Evolutionary conservation across 2,797 vertebrate species (phyloP).

Genomic region (Enteromius mattozi): DNA sequence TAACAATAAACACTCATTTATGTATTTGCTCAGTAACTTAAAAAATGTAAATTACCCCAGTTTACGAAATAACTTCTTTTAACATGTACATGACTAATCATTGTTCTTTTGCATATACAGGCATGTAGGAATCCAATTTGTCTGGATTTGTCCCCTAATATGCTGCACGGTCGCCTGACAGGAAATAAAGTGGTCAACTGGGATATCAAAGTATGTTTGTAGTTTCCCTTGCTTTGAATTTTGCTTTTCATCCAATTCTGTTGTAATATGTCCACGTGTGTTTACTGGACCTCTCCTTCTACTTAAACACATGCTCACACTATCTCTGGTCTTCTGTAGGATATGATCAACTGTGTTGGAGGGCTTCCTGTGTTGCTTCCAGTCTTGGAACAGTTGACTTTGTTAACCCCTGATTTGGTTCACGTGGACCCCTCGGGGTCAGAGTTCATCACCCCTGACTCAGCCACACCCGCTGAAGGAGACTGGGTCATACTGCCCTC

Average conservation of each 20-base stretch:
- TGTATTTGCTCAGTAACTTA: not conserved
- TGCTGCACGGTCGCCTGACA: slow-evolving; percentile 93
- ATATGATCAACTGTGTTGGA: slow-evolving; percentile 94
- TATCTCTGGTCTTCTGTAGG: slow-evolving; percentile 72
- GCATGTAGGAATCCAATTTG: slow-evolving; percentile 95
- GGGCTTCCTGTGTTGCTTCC: slow-evolving; percentile 91
- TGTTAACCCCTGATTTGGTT: slow-evolving; percentile 74
- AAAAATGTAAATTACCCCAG: not conserved
- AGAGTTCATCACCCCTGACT: slow-evolving; percentile 81
- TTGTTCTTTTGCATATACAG: slow-evolving; percentile 70
- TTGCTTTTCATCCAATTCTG: not conserved
- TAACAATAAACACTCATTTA: not conserved
- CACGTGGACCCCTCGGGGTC: slow-evolving; percentile 71
- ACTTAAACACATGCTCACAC: not conserved
- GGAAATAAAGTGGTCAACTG: slow-evolving; percentile 98
- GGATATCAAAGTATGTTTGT: slow-evolving; percentile 90
- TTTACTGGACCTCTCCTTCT: not conserved
- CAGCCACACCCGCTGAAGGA: slow-evolving; percentile 84
- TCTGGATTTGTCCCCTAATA: slow-evolving; percentile 91
- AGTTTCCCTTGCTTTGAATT: not conserved
- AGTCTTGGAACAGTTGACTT: slow-evolving; percentile 89
- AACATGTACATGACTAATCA: not conserved
- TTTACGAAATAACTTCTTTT: not conserved
- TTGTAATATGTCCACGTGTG: not conserved
- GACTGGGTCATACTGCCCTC: slow-evolving; percentile 90